Evolutionary conservation across 2,113 vertebrate genomes (phyloP).

Genomic region (Tilapia sparmanii): DNA sequence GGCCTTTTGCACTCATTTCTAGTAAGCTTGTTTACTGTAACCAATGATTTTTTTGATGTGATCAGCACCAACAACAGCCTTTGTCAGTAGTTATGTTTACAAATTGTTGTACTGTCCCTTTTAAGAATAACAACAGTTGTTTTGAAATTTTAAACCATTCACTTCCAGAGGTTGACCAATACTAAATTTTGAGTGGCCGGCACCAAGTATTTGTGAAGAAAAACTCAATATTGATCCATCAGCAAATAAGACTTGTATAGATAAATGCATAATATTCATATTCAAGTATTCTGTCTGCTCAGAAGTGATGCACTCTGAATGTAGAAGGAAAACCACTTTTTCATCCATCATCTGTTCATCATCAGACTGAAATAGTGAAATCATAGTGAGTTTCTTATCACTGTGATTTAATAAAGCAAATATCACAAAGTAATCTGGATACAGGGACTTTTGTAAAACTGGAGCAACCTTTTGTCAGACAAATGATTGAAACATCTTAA

Average conservation of each 20-base stretch:
- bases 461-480: background rate
- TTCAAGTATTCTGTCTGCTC: background rate
- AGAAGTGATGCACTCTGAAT: background rate
- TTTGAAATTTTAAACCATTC: background rate
- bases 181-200: background rate
- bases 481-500: background rate
- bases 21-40: background rate
- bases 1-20: background rate
- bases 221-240: background rate
- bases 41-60: background rate
- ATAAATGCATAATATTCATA: background rate
- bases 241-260: accelerated
- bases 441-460: background rate
- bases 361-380: background rate
- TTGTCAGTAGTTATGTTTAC: background rate
- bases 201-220: background rate
- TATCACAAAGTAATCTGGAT: background rate
- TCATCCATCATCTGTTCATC: background rate
- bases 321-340: background rate
- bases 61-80: background rate
- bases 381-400: background rate
- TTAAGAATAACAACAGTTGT: background rate
- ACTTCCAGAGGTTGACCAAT: background rate
- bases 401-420: background rate
- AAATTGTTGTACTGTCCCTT: background rate